These are phyloP conservation scores for Cotesia chilonis DNA, from an alignment of 1,140 invertebrate genomes.

Conservation along the genomic window DNA sequence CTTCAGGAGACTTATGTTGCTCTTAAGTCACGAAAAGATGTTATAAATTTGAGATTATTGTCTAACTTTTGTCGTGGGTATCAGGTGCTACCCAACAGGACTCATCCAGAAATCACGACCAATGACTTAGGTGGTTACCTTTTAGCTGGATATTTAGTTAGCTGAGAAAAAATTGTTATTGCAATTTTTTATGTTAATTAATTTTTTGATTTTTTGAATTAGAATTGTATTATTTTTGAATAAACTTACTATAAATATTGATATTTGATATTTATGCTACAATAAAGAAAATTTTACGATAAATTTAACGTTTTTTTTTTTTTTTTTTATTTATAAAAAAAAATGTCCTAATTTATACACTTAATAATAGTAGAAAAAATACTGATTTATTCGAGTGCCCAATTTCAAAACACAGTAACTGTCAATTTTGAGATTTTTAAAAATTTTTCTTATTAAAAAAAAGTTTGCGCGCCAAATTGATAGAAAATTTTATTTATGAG, in stretches of 20 bases:
- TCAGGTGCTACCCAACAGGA: slow-evolving; percentile 86
- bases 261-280: slow-evolving; percentile 10
- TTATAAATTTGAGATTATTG: slow-evolving; percentile 79
- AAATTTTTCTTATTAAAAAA: too few species aligned
- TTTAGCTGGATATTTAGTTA: slow-evolving; percentile 72
- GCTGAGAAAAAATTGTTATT: not conserved
- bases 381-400: too few species aligned
- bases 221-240: slow-evolving; percentile 14
- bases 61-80: slow-evolving; percentile 90
- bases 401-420: too few species aligned
- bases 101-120: slow-evolving; percentile 85
- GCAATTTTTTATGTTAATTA: not conserved
- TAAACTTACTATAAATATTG: slow-evolving; percentile 14
- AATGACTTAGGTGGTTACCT: slow-evolving; percentile 79
- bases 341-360: too few species aligned
- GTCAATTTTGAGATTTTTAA: too few species aligned
- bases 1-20: slow-evolving; percentile 81
- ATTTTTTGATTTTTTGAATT: slow-evolving; percentile 4
- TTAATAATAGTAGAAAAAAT: too few species aligned
- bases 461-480: too few species aligned
- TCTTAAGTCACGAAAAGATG: slow-evolving; percentile 74
- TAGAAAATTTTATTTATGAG: too few species aligned
- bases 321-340: too few species aligned
- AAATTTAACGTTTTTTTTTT: too few species aligned
- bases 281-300: too few species aligned